Base-by-base conservation (phyloP, 1,140 invertebrate genomes). In the Globodera rostochiensis region DNA sequence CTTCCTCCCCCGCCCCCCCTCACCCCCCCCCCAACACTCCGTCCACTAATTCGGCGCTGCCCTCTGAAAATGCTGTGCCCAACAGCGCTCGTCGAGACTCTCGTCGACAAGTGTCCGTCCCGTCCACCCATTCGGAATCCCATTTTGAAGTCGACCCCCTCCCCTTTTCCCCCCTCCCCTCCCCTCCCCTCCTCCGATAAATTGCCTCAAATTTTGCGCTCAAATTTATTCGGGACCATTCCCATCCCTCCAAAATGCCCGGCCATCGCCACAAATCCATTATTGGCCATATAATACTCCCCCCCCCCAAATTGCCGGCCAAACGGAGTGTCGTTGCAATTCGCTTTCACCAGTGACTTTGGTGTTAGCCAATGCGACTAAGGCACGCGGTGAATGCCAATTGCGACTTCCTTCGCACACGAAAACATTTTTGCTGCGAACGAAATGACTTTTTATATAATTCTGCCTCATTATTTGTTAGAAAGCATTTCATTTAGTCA, bases 321-420 rank as follows among this genome's bases (percentile, higher is more conserved):
- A 25, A 46, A 36, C 25, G 13, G 53, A 36, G 53, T n/a, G 13
- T 49, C 64, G 25, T 78, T 78, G 66, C 80, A 79, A 53, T 82
- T 77, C 81, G 81, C 81, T 78, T 82, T 82, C 81, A 82, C 81
- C 81, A 74, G 81, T 82, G 81, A 82, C 81, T 82, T 82, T 82
- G 73, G 81, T 82, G 74, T 50, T 69, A 21, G 47, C 71, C 21
- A 69, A 80, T 82, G 81, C 81, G 45, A 82, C 81, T 82, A 82
- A 82, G 81, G 81, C 81, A 82, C 81, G 81, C 81, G 81, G 81
- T 82, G 81, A 82, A 82, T 82, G 81, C 81, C 74, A 75, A 75
- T 50, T 75, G 74, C 49, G 74, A 57, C 74, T 36, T 15, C 15
- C 60, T 36, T 36, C n/a, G 46, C 69, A 71, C 21, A 6, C 69